Evolutionary conservation across 2,888 invertebrate species (phyloP).

Genomic region (Brenthis hecate): DNA sequence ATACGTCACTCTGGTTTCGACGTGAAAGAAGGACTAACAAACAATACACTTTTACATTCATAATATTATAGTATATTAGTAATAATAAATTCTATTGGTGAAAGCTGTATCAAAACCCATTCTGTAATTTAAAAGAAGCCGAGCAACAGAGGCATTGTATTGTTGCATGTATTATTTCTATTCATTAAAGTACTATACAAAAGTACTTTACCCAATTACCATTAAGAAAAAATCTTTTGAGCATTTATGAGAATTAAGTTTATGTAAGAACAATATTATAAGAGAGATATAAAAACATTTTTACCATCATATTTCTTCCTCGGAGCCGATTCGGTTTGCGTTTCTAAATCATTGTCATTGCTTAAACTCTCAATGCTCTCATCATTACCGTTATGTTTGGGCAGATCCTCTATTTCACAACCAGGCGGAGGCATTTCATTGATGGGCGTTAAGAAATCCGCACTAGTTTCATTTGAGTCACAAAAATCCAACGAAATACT

Average conservation of each 20-base stretch:
- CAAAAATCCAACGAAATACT: conserved; percentile 75
- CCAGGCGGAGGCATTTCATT: conserved; percentile 79
- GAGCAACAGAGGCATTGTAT: neutral
- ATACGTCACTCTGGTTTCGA: too few species aligned
- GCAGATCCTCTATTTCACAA: conserved; percentile 75
- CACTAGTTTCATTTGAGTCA: conserved; percentile 78
- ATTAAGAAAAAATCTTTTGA: too few species aligned
- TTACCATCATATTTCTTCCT: conserved; percentile 64
- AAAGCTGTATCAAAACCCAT: too few species aligned
- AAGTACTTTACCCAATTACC: too few species aligned
- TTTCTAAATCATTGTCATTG: conserved; percentile 72
- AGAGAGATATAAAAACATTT: neutral
- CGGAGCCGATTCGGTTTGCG: conserved; percentile 75
- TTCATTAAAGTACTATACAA: neutral
- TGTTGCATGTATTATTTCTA: neutral
- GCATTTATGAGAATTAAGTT: neutral
- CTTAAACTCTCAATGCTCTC: conserved; percentile 73
- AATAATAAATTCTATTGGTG: too few species aligned
- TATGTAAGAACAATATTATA: neutral
- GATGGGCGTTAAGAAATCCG: conserved; percentile 77
- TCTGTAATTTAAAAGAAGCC: too few species aligned
- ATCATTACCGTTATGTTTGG: conserved; percentile 71
- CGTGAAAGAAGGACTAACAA: too few species aligned
- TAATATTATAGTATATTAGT: too few species aligned
- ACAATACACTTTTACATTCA: too few species aligned